phyloP scores from a whole-genome alignment of 2,113 vertebrate species.

The Hyperopisus bebe region DNA sequence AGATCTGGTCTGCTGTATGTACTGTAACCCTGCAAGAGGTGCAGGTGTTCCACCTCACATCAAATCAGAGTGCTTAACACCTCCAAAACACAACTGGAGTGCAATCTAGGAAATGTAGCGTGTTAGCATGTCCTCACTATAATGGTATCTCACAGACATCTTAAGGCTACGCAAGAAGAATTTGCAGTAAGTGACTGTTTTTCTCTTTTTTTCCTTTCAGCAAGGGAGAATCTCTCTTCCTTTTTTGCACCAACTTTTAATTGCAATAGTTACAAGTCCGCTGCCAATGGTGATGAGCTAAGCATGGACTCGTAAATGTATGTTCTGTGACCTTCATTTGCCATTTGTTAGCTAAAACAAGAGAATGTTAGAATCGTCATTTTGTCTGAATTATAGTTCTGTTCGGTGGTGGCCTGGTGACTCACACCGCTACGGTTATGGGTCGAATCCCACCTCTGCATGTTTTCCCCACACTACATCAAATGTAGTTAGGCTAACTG shows the following conservation, averaged over 20 bases:
- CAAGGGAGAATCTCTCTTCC: not conserved
- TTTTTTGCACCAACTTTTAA: not conserved
- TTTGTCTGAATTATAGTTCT: not conserved
- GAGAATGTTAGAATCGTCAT: not conserved
- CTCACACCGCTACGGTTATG: not conserved
- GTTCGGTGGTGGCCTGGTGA: not conserved
- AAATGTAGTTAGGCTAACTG: not conserved
- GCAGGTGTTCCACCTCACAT: not conserved
- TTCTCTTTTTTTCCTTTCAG: not conserved
- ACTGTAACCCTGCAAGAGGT: not conserved
- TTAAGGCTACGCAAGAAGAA: not conserved
- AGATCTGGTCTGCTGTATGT: not conserved
- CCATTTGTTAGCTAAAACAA: not conserved
- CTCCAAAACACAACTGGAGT: not conserved
- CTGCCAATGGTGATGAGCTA: not conserved
- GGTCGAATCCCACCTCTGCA: not conserved
- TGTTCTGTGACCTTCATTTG: not conserved
- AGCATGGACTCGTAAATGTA: not conserved
- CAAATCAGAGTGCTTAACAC: not conserved
- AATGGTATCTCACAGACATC: not conserved
- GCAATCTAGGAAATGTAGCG: not conserved
- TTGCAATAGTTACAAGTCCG: not conserved
- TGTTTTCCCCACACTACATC: not conserved
- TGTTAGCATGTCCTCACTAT: not conserved
- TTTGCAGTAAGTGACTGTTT: not conserved